Evolutionary conservation across 2,888 invertebrate genomes (phyloP).

Genomic region (Synanthedon andrenaeformis): DNA sequence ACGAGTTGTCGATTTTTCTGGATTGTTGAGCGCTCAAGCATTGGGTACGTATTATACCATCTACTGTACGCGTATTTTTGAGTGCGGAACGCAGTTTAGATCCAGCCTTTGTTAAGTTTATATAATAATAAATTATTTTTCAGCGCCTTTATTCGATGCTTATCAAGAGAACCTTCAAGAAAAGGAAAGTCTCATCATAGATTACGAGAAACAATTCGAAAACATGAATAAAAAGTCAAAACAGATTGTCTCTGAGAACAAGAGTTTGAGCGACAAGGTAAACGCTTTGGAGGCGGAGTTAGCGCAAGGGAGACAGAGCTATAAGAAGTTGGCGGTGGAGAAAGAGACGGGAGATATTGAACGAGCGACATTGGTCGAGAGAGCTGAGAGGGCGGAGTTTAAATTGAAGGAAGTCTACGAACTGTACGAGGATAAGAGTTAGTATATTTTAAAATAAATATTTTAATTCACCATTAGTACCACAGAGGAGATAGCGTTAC

Average conservation of each 20-base stretch:
- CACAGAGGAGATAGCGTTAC: too few relatives aligned
- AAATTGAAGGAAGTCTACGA: conserved; percentile 81
- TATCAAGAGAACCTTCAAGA: conserved; percentile 83
- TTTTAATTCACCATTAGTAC: not conserved
- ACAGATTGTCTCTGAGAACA: conserved; percentile 78
- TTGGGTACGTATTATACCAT: conserved; percentile 48
- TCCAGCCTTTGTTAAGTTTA: too few relatives aligned
- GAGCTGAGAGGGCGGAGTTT: conserved; percentile 77
- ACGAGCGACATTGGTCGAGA: conserved; percentile 67
- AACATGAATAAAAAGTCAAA: conserved; percentile 79
- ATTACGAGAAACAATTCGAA: conserved; percentile 79
- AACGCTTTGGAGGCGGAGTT: conserved; percentile 39
- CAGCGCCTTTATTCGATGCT: conserved; percentile 79
- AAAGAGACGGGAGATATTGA: conserved; percentile 58
- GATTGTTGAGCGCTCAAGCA: conserved; percentile 72
- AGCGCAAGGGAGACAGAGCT: conserved; percentile 42
- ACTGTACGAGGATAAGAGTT: conserved; percentile 79
- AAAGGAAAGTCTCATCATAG: conserved; percentile 77
- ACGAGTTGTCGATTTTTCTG: conserved; percentile 59
- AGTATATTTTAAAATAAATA: conserved; percentile 19
- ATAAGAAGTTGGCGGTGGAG: conserved; percentile 50
- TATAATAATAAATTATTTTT: conserved; percentile 11
- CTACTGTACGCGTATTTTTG: too few relatives aligned
- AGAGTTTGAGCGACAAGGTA: conserved; percentile 61
- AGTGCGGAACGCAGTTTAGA: too few relatives aligned